Evolutionary conservation across 2,888 invertebrate species (phyloP).

Genomic region (Linnaemya vulpina): DNA sequence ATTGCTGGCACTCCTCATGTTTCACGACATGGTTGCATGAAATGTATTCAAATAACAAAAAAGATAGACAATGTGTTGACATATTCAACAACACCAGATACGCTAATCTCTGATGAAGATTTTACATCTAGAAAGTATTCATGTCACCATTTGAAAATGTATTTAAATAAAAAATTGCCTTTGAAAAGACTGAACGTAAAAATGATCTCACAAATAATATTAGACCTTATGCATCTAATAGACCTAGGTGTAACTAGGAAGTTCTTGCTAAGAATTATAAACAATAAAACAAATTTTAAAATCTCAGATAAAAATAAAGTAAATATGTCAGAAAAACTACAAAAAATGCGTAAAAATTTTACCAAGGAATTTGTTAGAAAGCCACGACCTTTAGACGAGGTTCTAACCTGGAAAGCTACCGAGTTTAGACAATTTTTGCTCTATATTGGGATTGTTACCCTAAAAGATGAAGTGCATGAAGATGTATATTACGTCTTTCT

Average conservation of each 20-base stretch:
- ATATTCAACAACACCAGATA: no score
- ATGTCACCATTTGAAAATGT: no score
- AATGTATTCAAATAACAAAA: constrained; percentile 35
- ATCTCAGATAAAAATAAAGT: no score
- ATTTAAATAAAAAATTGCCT: no score
- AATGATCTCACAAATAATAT: constrained; percentile 50
- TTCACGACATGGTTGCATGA: constrained; percentile 47
- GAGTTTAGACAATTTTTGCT: constrained; percentile 67
- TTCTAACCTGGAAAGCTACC: constrained; percentile 56
- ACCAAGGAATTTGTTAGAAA: background rate
- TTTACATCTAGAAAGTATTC: no score
- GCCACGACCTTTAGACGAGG: background rate
- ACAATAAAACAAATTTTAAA: no score
- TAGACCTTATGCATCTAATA: no score
- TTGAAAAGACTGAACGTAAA: constrained; percentile 35
- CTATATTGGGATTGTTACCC: constrained; percentile 53
- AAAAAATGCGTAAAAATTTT: no score
- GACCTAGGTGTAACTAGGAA: no score
- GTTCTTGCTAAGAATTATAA: no score
- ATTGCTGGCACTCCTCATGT: constrained; percentile 32
- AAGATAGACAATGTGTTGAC: constrained; percentile 31
- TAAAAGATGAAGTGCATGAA: constrained; percentile 11
- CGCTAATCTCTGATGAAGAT: no score
- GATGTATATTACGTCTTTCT: constrained; percentile 51
- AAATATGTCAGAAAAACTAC: no score